Evolutionary conservation across 2,113 vertebrate genomes (phyloP), one percentile per base, ranked within the genome.

Genomic region (Scolopax mira): DNA sequence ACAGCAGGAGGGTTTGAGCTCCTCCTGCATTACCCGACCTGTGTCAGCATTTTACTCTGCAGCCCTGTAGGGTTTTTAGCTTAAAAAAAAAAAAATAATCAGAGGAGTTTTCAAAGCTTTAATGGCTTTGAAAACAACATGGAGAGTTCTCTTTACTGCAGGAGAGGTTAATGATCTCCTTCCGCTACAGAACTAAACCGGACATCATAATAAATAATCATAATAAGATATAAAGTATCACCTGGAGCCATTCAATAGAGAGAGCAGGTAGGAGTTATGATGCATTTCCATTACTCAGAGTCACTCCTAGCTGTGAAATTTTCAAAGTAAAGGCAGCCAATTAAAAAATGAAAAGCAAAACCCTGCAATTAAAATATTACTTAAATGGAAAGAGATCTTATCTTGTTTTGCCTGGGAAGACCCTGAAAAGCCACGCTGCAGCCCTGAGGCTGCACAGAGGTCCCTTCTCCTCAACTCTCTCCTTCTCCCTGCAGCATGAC

Each of bases 131-230:
- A 93, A 90, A 97, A 86, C 89, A 93, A 90, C 66, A 65, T 1
- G 1, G 77, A 77, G 79, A 74, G 85, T 49, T 93, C 90, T 83
- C 73, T 85, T 80, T 93, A 58, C 85, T 86, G 91, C 92, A 3
- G 79, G 90, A 93, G 64, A 90, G 93, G 83, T 89, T 92, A 89
- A 96, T 85, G 92, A 95, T 94, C 86, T 89, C 94, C 91, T 82
- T 90, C 65, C 93, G 96, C 94, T 88, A 30, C 79, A 61, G 90
- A 85, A 70, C 61, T 79, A 6, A 91, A 69, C 58, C 2, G 86
- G 90, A 88, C 89, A 85, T 60, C 77, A 57, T 65, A 51, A 96
- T 96, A 96, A 95, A 95, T 95, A 97, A 96, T 52, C 66, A 4
- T 81, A 95, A 94, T 93, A 92, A 87, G 87, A 86, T 75, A 44